Base-by-base conservation (phyloP, 92 coral and sea anemone species). In the Porites divaricata region DNA sequence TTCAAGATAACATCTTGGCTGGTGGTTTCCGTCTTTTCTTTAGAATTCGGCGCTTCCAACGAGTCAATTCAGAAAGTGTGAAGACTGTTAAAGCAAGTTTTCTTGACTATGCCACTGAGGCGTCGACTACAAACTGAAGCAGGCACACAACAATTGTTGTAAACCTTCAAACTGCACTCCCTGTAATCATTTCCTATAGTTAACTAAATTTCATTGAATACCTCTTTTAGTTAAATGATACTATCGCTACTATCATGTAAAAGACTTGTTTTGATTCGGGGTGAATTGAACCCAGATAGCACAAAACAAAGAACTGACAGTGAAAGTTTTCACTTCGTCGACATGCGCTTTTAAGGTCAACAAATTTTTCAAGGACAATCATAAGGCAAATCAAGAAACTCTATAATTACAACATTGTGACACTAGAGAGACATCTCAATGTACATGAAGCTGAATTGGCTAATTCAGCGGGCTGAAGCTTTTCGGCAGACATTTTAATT, bases 11-110 rank as follows among this genome's bases (percentile, higher is more conserved):
- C 68, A 70, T 66, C 81, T 64, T 4, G 21, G 20, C 50, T 35
- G 25, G 53, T 75, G 41, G 24, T 54, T 63, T 63, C 41, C 15
- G 54, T 35, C 82, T 63, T 15, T 54, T 75, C 87, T 76, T 74
- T 74, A 9, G 88, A 84, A 84, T 75, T 41, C 88, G 88, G 88
- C 81, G 57, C 76, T 74, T 57, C 67, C 71, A 73, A 59, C 72
- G 17, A 49, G 16, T 48, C 74, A 51, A 73, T 72, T 72, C 68
- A 80, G 68, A 67, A 20, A 24, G 45, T 35, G 6, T 35, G 45
- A 35, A 35, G 45, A 35, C 5, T 35, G 45, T 35, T 35, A 35
- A 6, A 4, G 45, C 45, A 35, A 35, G 45, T 35, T 35, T 35
- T 35, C 45, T 35, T 35, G 45, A 35, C 6, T 6, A 35, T 35